These are phyloP conservation scores for Falco concolor DNA, from an alignment of 2,797 vertebrate species.

Conservation along the genomic window DNA sequence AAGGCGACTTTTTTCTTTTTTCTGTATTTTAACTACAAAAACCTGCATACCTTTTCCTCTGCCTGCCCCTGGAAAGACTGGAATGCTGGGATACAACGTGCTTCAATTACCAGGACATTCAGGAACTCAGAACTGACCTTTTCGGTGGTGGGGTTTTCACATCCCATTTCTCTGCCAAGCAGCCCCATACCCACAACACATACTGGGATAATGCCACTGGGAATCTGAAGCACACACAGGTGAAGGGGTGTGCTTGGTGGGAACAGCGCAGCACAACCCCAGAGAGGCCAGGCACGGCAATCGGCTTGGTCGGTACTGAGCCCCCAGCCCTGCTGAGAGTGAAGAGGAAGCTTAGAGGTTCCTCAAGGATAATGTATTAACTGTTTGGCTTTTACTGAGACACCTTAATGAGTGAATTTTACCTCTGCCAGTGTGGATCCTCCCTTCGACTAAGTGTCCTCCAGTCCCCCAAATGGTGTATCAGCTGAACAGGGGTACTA, in stretches of 20 bases:
- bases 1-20: not conserved
- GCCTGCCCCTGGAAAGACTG: not conserved
- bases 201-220: not conserved
- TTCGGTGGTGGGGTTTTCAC: not conserved
- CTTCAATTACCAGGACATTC: not conserved
- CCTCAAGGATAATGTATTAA: not conserved
- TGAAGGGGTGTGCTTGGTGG: rapidly evolving
- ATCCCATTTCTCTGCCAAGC: not conserved
- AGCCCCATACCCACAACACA: not conserved
- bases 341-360: not conserved
- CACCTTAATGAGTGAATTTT: not conserved
- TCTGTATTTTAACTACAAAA: not conserved
- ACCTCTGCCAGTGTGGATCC: not conserved
- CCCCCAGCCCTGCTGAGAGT: not conserved
- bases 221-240: not conserved
- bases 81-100: rapidly evolving
- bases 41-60: not conserved
- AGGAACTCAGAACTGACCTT: not conserved
- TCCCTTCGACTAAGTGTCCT: not conserved
- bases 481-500: not conserved
- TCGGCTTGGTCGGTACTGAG: not conserved
- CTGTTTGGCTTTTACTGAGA: not conserved
- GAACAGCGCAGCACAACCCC: not conserved
- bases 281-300: too few species aligned
- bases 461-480: too few species aligned